Evolutionary conservation across 2,888 invertebrate species (phyloP).

Genomic region (Stomorhina lunata): DNA sequence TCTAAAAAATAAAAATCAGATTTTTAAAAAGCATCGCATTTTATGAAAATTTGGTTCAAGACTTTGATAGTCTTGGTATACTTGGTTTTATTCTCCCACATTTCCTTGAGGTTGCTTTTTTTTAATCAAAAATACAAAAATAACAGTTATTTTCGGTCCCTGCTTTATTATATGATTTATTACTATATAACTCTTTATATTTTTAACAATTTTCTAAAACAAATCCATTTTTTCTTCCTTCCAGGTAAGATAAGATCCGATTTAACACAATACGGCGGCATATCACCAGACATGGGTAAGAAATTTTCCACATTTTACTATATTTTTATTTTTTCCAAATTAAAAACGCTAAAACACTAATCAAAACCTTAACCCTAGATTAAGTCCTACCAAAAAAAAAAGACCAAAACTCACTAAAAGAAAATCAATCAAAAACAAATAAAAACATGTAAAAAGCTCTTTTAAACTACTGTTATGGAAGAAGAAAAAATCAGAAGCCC

Average conservation of each 20-base stretch:
- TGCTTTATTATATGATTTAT: not conserved
- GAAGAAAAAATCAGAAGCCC: constrained; percentile 43
- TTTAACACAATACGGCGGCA: constrained; percentile 79
- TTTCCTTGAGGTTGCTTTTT: no score
- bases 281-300: constrained; percentile 79
- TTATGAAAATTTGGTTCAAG: no score
- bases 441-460: constrained; percentile 37
- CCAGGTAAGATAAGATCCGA: constrained; percentile 79
- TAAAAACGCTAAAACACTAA: constrained; percentile 49
- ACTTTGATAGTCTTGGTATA: no score
- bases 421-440: constrained; percentile 47
- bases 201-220: not conserved
- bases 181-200: not conserved
- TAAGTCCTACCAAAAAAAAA: not conserved
- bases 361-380: not conserved
- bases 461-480: constrained; percentile 28
- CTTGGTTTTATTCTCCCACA: no score
- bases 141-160: no score
- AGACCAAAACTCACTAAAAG: constrained; percentile 4
- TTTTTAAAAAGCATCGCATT: no score
- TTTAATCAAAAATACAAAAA: no score
- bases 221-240: constrained; percentile 55
- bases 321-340: constrained; percentile 67
- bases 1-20: no score
- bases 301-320: constrained; percentile 76